Conservation (phyloP, 2,888 invertebrate genomes). For the Caenorhabditis uteleia region DNA sequence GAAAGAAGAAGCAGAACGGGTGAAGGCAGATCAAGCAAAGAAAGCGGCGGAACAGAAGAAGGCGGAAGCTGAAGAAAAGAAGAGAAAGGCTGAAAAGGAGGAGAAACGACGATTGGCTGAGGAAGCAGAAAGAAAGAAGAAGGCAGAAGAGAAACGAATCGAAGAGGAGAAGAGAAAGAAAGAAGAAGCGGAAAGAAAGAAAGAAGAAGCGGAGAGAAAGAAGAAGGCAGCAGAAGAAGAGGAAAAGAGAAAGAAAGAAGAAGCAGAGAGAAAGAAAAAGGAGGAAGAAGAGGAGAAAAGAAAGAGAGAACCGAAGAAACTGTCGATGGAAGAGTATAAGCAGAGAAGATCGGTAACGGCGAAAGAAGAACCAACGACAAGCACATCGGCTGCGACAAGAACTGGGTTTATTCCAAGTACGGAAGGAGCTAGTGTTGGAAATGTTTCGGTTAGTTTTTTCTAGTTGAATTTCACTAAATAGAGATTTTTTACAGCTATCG, state of each 20-base stretch:
- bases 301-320: neutral
- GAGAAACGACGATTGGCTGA: neutral
- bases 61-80: conserved; percentile 1
- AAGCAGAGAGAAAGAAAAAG: neutral
- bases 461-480: neutral
- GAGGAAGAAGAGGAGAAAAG: conserved; percentile 2
- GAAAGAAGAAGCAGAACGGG: neutral
- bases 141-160: neutral
- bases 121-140: neutral
- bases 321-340: conserved; percentile 20
- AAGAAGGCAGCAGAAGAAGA: neutral
- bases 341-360: neutral
- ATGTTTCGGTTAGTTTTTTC: neutral
- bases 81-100: conserved; percentile 1
- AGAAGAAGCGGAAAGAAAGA: neutral
- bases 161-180: neutral
- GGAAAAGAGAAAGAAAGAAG: conserved; percentile 2
- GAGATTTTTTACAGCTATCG: neutral
- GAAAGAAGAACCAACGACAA: neutral
- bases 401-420: conserved; percentile 33
- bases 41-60: neutral
- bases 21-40: too few relatives aligned
- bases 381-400: neutral
- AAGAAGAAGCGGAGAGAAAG: conserved; percentile 2
- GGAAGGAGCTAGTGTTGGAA: conserved; percentile 4